Conservation (phyloP, 2,113 vertebrate species). For the Ammodramus savannarum region DNA sequence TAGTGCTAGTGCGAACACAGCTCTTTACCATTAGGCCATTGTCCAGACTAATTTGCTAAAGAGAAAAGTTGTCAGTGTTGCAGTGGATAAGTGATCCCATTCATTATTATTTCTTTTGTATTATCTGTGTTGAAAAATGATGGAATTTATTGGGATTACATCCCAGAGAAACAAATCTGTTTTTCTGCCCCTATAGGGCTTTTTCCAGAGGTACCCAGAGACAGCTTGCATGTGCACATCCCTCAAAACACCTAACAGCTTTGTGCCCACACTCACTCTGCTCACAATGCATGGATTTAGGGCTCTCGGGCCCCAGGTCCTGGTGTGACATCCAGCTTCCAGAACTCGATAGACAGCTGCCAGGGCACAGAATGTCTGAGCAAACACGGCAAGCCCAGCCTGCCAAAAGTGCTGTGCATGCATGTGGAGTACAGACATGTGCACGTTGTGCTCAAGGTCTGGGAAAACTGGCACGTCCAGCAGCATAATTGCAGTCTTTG, state of each 20-base stretch:
- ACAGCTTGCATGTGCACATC: accelerated
- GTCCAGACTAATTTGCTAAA: background rate
- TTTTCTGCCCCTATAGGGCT: background rate
- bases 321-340: background rate
- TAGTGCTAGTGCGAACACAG: background rate
- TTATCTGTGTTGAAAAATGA: background rate
- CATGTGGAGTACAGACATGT: accelerated
- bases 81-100: background rate
- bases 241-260: background rate
- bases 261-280: background rate
- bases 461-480: background rate
- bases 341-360: background rate
- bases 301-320: background rate
- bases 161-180: background rate
- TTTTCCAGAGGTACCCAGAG: background rate
- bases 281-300: background rate
- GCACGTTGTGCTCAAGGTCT: background rate
- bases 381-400: background rate
- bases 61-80: background rate
- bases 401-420: background rate
- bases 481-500: background rate
- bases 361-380: background rate
- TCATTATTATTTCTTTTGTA: background rate
- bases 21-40: background rate
- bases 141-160: background rate